Percentiles rank a stretch among this genome's conserved stretches.
phyloP scores from a whole-genome alignment of 2,888 invertebrate species.

The Philereme transversata region DNA sequence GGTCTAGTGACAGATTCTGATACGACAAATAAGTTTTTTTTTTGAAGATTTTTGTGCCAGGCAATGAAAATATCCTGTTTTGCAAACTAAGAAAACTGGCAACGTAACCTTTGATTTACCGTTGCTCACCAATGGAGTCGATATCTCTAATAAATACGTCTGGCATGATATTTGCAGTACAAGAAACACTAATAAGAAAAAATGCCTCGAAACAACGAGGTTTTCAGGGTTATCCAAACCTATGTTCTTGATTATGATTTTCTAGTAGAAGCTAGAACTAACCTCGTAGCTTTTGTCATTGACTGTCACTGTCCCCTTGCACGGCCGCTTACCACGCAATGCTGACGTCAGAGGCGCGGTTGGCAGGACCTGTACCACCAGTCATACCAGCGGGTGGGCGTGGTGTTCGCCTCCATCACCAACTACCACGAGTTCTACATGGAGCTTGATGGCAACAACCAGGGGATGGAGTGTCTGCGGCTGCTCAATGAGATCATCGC shows the following conservation, averaged over 20 bases:
- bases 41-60: background rate
- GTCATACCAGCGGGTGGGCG: constrained; percentile 95
- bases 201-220: background rate
- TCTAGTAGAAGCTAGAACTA: background rate
- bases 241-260: background rate
- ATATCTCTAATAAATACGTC: no score
- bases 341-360: constrained; percentile 48
- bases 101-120: no score
- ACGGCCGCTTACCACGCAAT: constrained; percentile 39
- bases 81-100: no score
- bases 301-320: constrained; percentile 37
- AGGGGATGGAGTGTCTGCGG: constrained; percentile 94
- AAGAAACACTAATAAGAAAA: no score
- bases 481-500: constrained; percentile 96
- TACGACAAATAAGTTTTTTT: background rate
- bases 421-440: constrained; percentile 98
- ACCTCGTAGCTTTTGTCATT: constrained; percentile 41
- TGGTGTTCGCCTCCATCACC: constrained; percentile 96
- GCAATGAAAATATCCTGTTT: background rate
- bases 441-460: constrained; percentile 95
- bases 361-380: constrained; percentile 94
- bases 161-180: no score
- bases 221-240: background rate
- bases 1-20: constrained; percentile 43
- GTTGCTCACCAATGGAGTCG: no score